These are phyloP conservation scores for Chaenocephalus aceratus DNA, from an alignment of 2,113 vertebrate species.

Conservation along the genomic window DNA sequence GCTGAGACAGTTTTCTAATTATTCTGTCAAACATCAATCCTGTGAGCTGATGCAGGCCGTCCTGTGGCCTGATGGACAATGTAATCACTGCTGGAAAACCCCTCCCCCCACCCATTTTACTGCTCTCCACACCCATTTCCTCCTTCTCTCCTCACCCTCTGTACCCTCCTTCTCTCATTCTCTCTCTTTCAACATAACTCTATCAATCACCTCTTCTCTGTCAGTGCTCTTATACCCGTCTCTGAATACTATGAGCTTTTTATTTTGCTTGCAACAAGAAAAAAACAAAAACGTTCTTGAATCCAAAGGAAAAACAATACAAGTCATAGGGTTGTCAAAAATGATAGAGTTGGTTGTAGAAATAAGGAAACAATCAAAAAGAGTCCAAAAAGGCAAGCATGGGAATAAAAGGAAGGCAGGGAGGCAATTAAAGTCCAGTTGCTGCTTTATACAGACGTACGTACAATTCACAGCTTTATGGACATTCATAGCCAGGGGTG, in stretches of 20 bases:
- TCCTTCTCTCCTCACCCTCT: slow-evolving; percentile 39
- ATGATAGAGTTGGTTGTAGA: not conserved
- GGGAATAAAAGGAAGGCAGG: not conserved
- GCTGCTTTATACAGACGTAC: not conserved
- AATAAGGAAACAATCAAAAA: not conserved
- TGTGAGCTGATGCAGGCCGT: slow-evolving; percentile 87
- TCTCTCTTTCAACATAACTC: slow-evolving; percentile 31
- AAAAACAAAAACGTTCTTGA: not conserved
- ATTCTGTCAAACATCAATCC: slow-evolving; percentile 99
- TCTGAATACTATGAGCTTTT: slow-evolving; percentile 2
- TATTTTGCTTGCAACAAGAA: not conserved
- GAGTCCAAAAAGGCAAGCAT: not conserved
- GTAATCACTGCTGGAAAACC: slow-evolving; percentile 90
- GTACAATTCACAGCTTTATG: not conserved
- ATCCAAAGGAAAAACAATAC: not conserved
- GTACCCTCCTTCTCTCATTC: slow-evolving; percentile 51
- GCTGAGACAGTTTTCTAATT: slow-evolving; percentile 99
- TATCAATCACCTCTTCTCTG: slow-evolving; percentile 23
- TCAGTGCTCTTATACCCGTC: slow-evolving; percentile 15
- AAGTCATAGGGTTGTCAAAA: slow-evolving; percentile 34
- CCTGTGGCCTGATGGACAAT: slow-evolving; percentile 91
- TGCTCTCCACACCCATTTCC: slow-evolving; percentile 43
- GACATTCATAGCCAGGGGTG: not conserved
- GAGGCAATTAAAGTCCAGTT: not conserved
- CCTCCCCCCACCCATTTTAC: slow-evolving; percentile 53